A percentile compares a stretch with the other conserved stretches of the same genome.
Conservation (phyloP, 2,888 invertebrate genomes). For the Drosophila nigritarsus region DNA sequence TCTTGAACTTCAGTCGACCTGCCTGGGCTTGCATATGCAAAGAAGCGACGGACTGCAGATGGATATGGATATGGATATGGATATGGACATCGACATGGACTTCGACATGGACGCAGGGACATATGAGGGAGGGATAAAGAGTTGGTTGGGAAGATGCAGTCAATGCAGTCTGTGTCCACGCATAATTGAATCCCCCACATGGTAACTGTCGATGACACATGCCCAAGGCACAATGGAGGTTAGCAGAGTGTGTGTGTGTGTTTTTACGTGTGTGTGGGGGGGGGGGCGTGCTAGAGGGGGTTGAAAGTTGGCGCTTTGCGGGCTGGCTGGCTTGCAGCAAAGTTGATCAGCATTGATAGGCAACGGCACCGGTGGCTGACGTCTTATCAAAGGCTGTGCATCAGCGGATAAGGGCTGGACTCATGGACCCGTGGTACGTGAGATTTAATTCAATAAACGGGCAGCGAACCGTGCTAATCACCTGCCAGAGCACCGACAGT, state of each 20-base stretch:
- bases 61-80: slow-evolving; percentile 24
- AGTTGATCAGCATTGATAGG: slow-evolving; percentile 51
- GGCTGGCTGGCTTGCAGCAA: not conserved
- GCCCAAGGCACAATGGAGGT: slow-evolving; percentile 31
- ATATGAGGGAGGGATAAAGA: not conserved
- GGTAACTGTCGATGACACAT: slow-evolving; percentile 52
- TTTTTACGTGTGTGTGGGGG: too few species aligned
- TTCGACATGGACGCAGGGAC: not conserved
- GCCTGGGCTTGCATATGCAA: slow-evolving; percentile 41
- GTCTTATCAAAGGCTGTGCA: slow-evolving; percentile 44
- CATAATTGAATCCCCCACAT: slow-evolving; percentile 69
- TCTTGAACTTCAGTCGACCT: slow-evolving; percentile 62
- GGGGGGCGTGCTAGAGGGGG: not conserved
- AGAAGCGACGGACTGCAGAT: slow-evolving; percentile 13
- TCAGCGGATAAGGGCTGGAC: slow-evolving; percentile 46
- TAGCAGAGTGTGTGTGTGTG: not conserved
- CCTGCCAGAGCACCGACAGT: slow-evolving; percentile 14
- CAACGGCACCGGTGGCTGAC: slow-evolving; percentile 15
- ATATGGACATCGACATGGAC: not conserved
- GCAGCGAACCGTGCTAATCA: slow-evolving; percentile 53
- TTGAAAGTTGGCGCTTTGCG: not conserved
- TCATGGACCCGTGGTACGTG: slow-evolving; percentile 14
- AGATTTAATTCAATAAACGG: slow-evolving; percentile 47
- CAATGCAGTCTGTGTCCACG: slow-evolving; percentile 61
- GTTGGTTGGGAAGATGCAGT: not conserved